Evolutionary conservation across 1,140 invertebrate species (phyloP), one percentile per base, ranked within the genome.

Genomic region (Bombus turneri): DNA sequence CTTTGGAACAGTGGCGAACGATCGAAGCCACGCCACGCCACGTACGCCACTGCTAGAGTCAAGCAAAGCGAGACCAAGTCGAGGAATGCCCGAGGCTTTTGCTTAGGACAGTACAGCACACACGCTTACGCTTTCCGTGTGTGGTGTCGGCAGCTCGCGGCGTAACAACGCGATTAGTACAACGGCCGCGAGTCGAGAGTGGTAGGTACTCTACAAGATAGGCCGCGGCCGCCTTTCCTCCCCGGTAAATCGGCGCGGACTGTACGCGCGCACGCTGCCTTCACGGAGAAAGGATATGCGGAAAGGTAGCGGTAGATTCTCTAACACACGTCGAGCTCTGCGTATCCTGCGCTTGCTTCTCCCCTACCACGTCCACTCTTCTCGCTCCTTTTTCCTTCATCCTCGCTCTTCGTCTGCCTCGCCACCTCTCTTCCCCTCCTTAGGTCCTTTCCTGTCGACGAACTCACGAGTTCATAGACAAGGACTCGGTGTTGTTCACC

Each of bases 141-240:
- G 83, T 81, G 77, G 62, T 59, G 37, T 59, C 66, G 64, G 71
- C 64, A 43, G 64, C 59, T 59, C 59, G 13, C 64, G 66, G 57
- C 64, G 88, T 86, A 86, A 91, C 76, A 83, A 89, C 90, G 85
- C 87, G 88, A 91, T 89, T 89, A 89, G 88, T 84, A 85, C 86
- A 86, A 84, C 85, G 62, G 71, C 78, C 79, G 57, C 66, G 79
- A 66, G 76, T 81, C 53, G 73, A 81, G 81, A 81, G 15, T 47
- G 43, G 53, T 78, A 76, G 43, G 72, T 68, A 76, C 74, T 71
- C 78, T 59, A 47, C 74, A 72, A 84, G 78, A 81, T 79, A 77
- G 76, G 59, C 62, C 59, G 5, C n/a, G 64, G 88, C 59, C 81
- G 62, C 73, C 59, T 82, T 84, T 88, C 73, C 87, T 78, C 79